A percentile compares a stretch with the other conserved stretches of the same genome.
phyloP scores from a whole-genome alignment of 2,797 vertebrate genomes.

The Odontamblyopus rebecca region DNA sequence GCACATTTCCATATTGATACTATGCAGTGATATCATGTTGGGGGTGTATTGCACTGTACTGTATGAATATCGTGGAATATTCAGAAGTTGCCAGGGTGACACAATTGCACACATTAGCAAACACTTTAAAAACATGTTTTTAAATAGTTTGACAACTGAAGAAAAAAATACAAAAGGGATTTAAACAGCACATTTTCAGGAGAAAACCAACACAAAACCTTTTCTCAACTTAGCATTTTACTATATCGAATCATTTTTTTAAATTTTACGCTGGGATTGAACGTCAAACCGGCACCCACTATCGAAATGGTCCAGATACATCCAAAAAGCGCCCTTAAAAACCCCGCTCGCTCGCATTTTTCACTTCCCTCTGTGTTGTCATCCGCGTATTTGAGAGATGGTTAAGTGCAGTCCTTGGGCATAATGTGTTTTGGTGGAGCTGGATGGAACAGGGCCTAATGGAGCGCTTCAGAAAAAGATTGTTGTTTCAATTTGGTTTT shows the following conservation, averaged over 20 bases:
- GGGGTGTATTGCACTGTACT: too few relatives aligned
- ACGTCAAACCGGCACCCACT: neutral
- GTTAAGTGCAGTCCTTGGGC: constrained; percentile 57
- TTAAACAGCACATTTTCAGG: too few relatives aligned
- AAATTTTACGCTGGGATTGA: neutral
- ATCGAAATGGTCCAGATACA: neutral
- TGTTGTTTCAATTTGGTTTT: constrained; percentile 60
- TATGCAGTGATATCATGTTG: too few relatives aligned
- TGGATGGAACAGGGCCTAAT: constrained; percentile 40
- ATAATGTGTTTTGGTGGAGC: constrained; percentile 36
- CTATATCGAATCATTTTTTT: neutral
- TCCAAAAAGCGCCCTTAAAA: constrained; percentile 18
- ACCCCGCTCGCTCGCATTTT: neutral
- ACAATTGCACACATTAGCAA: too few relatives aligned
- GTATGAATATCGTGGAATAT: too few relatives aligned
- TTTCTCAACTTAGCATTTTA: too few relatives aligned
- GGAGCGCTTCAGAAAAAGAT: constrained; percentile 39
- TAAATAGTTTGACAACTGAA: too few relatives aligned
- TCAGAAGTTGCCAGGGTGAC: too few relatives aligned
- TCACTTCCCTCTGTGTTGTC: constrained; percentile 1
- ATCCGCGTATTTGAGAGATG: constrained; percentile 18
- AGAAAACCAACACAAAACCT: too few relatives aligned
- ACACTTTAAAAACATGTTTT: too few relatives aligned
- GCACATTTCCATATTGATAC: too few relatives aligned
- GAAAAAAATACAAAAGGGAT: too few relatives aligned